Percentiles rank a stretch among this genome's conserved stretches.
phyloP scores from a whole-genome alignment of 2,113 vertebrate species.

The Lepus europaeus region DNA sequence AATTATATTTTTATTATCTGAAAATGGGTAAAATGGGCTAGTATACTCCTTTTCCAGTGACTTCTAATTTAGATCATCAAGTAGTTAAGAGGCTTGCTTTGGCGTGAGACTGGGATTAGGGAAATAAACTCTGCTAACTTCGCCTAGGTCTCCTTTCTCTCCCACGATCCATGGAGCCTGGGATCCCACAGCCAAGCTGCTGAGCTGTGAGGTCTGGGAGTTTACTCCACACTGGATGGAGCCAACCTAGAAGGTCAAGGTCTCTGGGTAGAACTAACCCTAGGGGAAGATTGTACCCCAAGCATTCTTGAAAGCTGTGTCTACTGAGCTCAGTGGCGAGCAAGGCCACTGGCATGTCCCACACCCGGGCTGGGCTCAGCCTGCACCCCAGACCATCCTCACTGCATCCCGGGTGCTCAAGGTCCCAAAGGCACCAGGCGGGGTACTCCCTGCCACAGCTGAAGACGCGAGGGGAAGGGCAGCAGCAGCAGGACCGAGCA shows the following conservation, averaged over 20 bases:
- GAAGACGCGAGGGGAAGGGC: not conserved
- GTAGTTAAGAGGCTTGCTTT: not conserved
- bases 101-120: not conserved
- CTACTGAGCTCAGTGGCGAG: not conserved
- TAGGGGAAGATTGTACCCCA: not conserved
- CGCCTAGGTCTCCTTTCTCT: not conserved
- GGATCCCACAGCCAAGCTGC: not conserved
- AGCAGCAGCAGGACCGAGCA: not conserved
- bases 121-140: not conserved
- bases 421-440: not conserved
- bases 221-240: accelerated
- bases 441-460: not conserved
- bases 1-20: not conserved
- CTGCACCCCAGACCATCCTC: not conserved
- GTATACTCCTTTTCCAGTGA: not conserved
- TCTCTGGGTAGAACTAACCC: not conserved
- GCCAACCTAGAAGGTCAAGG: not conserved
- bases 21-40: not conserved
- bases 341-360: accelerated
- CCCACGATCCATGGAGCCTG: not conserved
- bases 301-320: not conserved
- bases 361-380: not conserved
- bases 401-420: no score
- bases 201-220: accelerated
- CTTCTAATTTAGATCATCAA: not conserved